Evolutionary conservation across 2,888 invertebrate genomes (phyloP), one percentile per base, ranked within the genome.

Genomic region (Scaptomyza cyrtandrae): DNA sequence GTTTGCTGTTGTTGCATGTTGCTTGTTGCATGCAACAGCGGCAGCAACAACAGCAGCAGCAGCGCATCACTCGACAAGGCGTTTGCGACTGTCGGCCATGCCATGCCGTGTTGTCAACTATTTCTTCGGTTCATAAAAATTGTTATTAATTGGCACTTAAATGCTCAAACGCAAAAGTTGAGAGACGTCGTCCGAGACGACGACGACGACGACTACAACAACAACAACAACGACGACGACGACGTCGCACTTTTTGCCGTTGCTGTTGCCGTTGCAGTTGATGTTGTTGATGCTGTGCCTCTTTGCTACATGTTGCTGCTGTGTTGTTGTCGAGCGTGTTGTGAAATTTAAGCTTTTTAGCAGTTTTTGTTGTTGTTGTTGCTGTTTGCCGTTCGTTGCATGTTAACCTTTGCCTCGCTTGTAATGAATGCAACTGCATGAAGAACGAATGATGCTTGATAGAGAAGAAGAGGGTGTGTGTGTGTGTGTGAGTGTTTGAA

Each of bases 71-170:
- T 49, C 48, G 56, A 49, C 66, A 41, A 62, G 59, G 71, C 62
- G 52, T 56, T 64, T 76, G 48, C 74, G 59, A 50, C 71, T 68
- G 72, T 49, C 71, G 62, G 71, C 83, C 75, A 67, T 59, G 71
- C 74, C 56, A 76, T 86, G 87, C 80, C 86, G 89, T 88, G 90
- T 90, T 91, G 91, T 91, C 91, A 91, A 91, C 91, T 90, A 91
- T 91, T 91, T 91, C 91, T 91, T 89, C 89, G 91, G 91, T 91
- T 91, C 91, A 91, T 91, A 91, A 91, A 91, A 91, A 91, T 90
- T 91, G 91, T 91, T 91, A 91, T 91, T 91, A 91, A 91, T 91
- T 91, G 91, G 91, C 91, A 91, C 90, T 91, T 91, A 91, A 91
- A 91, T 90, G 91, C 90, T 90, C 90, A 90, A 90, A 89, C 90